Conservation (phyloP, 2,797 vertebrate species). For the Taenioides sp. region DNA sequence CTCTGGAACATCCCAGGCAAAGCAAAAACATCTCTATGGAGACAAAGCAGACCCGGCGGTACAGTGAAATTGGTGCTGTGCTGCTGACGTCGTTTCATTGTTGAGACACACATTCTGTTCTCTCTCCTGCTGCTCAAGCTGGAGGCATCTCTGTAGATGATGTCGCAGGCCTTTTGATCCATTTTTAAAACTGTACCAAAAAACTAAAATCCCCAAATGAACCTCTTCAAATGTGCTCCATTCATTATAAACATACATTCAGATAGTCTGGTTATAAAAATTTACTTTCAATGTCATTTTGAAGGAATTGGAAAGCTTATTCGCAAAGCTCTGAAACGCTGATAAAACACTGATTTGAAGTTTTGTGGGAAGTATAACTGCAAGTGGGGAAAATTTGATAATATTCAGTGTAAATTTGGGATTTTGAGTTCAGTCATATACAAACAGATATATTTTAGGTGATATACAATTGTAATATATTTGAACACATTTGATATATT, state of each 20-base stretch:
- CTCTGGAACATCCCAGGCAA: no score
- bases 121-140: background rate
- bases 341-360: background rate
- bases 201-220: background rate
- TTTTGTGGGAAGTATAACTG: no score
- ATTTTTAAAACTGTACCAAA: conserved; percentile 8
- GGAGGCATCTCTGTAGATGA: conserved; percentile 6
- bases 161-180: background rate
- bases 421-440: no score
- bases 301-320: background rate
- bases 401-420: no score
- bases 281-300: background rate
- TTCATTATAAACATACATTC: background rate
- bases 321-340: background rate
- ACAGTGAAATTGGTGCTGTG: background rate
- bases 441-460: no score
- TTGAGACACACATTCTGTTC: background rate
- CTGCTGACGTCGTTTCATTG: background rate
- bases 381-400: no score
- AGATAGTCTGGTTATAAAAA: background rate
- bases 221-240: background rate
- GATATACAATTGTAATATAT: no score
- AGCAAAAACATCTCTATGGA: no score
- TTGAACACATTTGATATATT: no score
- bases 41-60: background rate